Evolutionary conservation across 2,797 vertebrate genomes (phyloP).

Genomic region (Mionectes olivaceus): DNA sequence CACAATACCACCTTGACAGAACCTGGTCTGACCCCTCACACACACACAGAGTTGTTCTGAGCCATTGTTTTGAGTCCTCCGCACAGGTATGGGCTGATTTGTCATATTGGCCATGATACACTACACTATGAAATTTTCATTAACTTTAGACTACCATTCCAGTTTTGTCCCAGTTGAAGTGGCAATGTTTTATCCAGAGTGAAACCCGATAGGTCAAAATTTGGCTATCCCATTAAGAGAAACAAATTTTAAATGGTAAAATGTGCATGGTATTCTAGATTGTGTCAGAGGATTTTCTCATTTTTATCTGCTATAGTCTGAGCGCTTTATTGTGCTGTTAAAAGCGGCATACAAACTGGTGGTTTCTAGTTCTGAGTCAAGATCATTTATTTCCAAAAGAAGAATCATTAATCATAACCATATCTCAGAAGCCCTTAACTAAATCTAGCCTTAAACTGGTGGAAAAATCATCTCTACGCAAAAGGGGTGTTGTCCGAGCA

Average conservation of each 20-base stretch:
- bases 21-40: background rate
- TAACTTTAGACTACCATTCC: background rate
- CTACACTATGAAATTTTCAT: background rate
- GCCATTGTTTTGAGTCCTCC: background rate
- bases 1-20: background rate
- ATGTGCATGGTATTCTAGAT: background rate
- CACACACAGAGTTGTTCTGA: background rate
- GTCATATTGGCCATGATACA: background rate
- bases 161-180: background rate
- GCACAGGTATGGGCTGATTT: background rate
- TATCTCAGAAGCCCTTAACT: background rate
- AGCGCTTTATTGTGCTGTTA: background rate
- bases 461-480: background rate
- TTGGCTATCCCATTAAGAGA: background rate
- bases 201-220: background rate
- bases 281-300: background rate
- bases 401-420: background rate
- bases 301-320: accelerated
- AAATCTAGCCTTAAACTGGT: background rate
- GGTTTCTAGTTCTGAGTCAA: background rate
- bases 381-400: background rate
- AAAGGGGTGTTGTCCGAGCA: background rate
- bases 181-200: background rate
- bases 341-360: background rate
- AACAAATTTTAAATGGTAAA: background rate